A percentile compares a stretch with the other conserved stretches of the same genome.
phyloP scores from a whole-genome alignment of 2,888 invertebrate species.

The Anaspis maculata region DNA sequence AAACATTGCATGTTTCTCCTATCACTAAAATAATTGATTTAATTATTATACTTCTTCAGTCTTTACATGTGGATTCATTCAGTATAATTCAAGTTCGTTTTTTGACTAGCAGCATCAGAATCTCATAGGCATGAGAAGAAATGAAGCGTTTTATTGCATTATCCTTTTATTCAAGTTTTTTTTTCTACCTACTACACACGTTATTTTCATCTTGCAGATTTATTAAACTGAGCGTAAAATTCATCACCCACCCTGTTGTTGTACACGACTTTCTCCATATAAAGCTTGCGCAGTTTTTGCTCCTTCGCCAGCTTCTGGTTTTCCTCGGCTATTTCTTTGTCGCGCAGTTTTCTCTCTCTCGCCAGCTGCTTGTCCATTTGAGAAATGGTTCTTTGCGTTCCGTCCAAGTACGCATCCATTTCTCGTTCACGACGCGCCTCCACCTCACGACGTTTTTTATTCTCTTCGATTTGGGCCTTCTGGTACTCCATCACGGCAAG shows the following conservation, averaged over 20 bases:
- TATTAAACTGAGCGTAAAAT: conserved; percentile 84
- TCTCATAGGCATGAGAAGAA: too few relatives aligned
- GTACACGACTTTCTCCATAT: conserved; percentile 65
- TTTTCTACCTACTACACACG: too few relatives aligned
- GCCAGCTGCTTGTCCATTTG: conserved; percentile 58
- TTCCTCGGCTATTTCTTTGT: conserved; percentile 63
- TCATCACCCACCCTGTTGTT: conserved; percentile 68
- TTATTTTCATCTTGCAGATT: conserved; percentile 71
- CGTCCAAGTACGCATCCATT: conserved; percentile 63
- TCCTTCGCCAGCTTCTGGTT: conserved; percentile 65
- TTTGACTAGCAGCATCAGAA: too few relatives aligned
- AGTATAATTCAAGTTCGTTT: too few relatives aligned
- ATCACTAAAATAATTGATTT: too few relatives aligned
- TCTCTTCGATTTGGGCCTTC: conserved; percentile 62
- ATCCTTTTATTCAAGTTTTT: too few relatives aligned
- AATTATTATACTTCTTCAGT: too few relatives aligned
- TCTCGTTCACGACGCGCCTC: conserved; percentile 58
- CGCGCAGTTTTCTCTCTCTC: conserved; percentile 49
- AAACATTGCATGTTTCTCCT: too few relatives aligned
- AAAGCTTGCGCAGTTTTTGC: conserved; percentile 68
- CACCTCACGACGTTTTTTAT: conserved; percentile 51
- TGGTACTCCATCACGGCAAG: conserved; percentile 64
- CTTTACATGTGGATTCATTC: too few relatives aligned
- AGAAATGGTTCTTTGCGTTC: conserved; percentile 59
- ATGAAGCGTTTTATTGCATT: too few relatives aligned